A percentile compares a stretch with the other conserved stretches of the same genome.
Conservation (phyloP, 2,888 invertebrate genomes). For the Macaria liturata region DNA sequence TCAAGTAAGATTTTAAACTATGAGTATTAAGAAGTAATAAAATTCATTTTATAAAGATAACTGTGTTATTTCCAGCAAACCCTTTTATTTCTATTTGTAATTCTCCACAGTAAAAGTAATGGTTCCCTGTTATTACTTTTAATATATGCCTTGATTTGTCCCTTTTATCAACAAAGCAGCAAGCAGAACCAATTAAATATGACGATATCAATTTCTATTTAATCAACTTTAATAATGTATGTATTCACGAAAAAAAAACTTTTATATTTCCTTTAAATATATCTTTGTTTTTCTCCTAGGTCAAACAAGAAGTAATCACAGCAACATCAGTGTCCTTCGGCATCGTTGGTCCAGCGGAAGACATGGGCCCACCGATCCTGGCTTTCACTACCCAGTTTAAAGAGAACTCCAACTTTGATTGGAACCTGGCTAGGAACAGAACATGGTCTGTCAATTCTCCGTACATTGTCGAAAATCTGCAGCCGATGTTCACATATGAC, state of each 20-base stretch:
- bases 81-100: too few relatives aligned
- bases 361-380: conserved; percentile 89
- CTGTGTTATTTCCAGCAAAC: too few relatives aligned
- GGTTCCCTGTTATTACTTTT: too few relatives aligned
- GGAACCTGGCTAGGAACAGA: conserved; percentile 87
- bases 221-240: too few relatives aligned
- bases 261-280: not conserved
- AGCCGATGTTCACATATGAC: conserved; percentile 89
- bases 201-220: too few relatives aligned
- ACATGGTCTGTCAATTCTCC: conserved; percentile 92
- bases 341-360: conserved; percentile 88
- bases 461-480: conserved; percentile 91
- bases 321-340: conserved; percentile 93
- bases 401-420: conserved; percentile 85
- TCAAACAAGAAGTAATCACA: conserved; percentile 87
- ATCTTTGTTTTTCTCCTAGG: conserved; percentile 64
- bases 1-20: conserved; percentile 54
- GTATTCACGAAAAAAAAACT: too few relatives aligned
- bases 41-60: too few relatives aligned
- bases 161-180: too few relatives aligned
- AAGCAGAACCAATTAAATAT: too few relatives aligned
- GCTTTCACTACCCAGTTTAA: conserved; percentile 91
- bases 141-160: too few relatives aligned
- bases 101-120: too few relatives aligned
- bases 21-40: too few relatives aligned